Evolutionary conservation across 2,113 vertebrate species (phyloP), one percentile per base, ranked within the genome.

Genomic region (Percina caprodes): DNA sequence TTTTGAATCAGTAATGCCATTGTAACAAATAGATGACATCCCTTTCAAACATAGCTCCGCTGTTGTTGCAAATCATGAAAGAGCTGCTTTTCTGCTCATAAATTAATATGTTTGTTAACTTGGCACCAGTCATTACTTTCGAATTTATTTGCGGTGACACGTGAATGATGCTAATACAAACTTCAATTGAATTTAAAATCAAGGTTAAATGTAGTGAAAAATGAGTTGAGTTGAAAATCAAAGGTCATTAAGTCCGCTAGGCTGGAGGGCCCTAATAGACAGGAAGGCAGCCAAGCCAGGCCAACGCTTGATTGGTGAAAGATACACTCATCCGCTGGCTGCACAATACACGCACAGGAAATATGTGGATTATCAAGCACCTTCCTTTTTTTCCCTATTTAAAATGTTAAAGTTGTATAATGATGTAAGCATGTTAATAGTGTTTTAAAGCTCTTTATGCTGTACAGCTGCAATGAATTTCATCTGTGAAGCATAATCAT

Each of bases 161-260:
- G 9, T 82, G 45, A 84, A 72, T 71, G 48, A 82, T 79, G 79
- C 79, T 71, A 65, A 74, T 78, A 74, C 46, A 69, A 77, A 82
- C 56, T 52, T 67, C 56, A 84, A 52, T 83, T 62, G 62, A 70
- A 46, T 82, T 82, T 67, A 42, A 85, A 77, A 84, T 78, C 63
- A 86, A 67, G 55, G 79, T 86, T 91, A 87, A 90, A 84, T 89
- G 79, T 83, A 76, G 74, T 82, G 84, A 88, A 70, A 89, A 85
- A 86, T 84, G 42, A 89, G 68, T 56, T 21, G 6, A 45, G 63
- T 56, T 75, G 69, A 83, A 85, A 86, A 77, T 90, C 73, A 66
- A 75, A 88, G 70, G 52, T 78, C 54, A 80, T 86, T 83, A 86
- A 74, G 63, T 83, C 12, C 4, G 51, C 59, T 52, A 56, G 51